Conservation (phyloP, 2,888 invertebrate genomes). For the Lasioglossum calceatum region DNA sequence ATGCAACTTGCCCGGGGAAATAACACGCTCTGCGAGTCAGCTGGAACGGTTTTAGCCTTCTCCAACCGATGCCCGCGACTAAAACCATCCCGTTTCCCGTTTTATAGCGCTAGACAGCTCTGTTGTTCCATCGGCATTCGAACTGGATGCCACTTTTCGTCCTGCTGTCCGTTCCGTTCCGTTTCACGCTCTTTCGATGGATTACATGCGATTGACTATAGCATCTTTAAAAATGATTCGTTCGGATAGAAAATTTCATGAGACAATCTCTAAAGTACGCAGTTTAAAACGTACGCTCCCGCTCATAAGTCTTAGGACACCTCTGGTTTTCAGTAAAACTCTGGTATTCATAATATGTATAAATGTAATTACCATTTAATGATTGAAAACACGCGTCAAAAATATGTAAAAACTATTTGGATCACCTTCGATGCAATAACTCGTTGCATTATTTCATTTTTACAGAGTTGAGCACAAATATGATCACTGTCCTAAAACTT, state of each 20-base stretch:
- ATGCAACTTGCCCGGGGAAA: constrained; percentile 15
- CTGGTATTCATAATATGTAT: no score
- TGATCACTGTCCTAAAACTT: no score
- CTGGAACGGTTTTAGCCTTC: constrained; percentile 5
- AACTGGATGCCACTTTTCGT: not conserved
- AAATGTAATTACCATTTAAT: no score
- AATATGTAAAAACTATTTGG: no score
- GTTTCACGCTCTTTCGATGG: not conserved
- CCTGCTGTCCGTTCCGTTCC: not conserved
- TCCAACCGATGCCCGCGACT: not conserved
- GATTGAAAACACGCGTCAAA: no score
- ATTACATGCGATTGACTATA: not conserved
- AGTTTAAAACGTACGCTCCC: no score
- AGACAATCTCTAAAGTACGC: no score
- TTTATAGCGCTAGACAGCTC: not conserved
- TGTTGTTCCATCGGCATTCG: not conserved
- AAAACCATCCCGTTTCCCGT: not conserved
- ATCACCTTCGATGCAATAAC: no score
- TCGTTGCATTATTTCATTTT: no score
- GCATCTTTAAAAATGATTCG: not conserved
- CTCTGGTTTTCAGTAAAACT: no score
- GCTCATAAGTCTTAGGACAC: no score
- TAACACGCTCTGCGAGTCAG: constrained; percentile 9
- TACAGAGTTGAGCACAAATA: no score
- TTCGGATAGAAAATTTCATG: not conserved